Conservation (phyloP, 2,113 vertebrate genomes). For the Zapus hudsonius region DNA sequence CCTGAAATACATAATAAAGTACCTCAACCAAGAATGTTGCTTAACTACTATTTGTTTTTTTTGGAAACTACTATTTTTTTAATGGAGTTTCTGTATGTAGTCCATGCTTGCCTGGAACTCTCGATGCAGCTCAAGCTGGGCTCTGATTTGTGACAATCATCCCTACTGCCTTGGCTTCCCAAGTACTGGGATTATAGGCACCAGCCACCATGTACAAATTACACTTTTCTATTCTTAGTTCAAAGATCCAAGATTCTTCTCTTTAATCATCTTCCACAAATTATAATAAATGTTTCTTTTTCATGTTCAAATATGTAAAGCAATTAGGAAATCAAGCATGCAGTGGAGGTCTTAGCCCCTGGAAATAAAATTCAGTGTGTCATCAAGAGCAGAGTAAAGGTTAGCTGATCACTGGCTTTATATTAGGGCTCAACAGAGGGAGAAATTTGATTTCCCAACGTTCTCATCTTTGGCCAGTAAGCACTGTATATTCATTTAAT, state of each 20-base stretch:
- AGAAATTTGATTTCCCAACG: constrained; percentile 54
- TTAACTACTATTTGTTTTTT: no score
- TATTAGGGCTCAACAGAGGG: constrained; percentile 57
- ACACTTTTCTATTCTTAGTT: not conserved
- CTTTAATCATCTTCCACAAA: not conserved
- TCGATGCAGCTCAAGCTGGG: not conserved
- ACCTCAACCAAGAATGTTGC: not conserved
- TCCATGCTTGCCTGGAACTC: not conserved
- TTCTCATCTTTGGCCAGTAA: constrained; percentile 60
- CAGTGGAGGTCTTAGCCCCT: not conserved
- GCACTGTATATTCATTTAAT: constrained; percentile 64
- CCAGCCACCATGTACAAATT: not conserved
- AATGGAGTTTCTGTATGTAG: no score
- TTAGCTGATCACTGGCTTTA: constrained; percentile 30
- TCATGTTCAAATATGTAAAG: not conserved
- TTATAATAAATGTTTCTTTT: not conserved
- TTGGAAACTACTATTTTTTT: no score
- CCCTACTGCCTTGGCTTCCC: not conserved
- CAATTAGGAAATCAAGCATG: not conserved
- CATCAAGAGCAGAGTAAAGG: constrained; percentile 44
- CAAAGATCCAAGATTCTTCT: not conserved
- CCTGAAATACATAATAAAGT: not conserved
- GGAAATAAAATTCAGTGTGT: constrained; percentile 18
- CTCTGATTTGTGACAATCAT: not conserved
- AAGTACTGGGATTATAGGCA: not conserved